Evolutionary conservation across 2,113 vertebrate species (phyloP).

Genomic region (Probosciger aterrimus): DNA sequence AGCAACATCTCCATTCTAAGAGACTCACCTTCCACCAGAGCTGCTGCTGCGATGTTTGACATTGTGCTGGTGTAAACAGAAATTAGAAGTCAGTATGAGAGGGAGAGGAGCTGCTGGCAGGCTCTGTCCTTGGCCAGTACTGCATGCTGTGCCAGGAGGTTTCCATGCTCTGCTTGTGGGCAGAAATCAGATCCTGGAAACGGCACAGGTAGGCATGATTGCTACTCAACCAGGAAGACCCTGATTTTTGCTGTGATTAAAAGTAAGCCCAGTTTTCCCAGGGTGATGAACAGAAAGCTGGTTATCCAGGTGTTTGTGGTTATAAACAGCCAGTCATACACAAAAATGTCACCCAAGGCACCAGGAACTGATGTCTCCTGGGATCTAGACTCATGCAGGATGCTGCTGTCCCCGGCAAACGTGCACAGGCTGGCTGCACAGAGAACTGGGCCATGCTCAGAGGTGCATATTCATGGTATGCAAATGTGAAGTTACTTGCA

Average conservation of each 20-base stretch:
- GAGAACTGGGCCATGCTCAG: slow-evolving; percentile 48
- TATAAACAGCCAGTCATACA: not conserved
- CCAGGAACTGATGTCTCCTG: not conserved
- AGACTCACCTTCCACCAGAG: not conserved
- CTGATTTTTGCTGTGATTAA: slow-evolving; percentile 18
- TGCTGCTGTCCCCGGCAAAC: slow-evolving; percentile 19
- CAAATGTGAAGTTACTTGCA: slow-evolving; percentile 40
- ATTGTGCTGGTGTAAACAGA: slow-evolving; percentile 46
- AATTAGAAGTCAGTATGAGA: slow-evolving; percentile 11
- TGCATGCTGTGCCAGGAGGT: not conserved
- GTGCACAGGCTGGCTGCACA: not conserved
- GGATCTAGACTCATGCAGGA: not conserved
- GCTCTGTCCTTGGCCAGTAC: not conserved
- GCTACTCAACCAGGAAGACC: not conserved
- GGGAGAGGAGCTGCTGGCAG: not conserved
- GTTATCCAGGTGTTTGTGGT: not conserved
- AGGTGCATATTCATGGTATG: slow-evolving; percentile 55
- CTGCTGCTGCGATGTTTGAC: slow-evolving; percentile 41
- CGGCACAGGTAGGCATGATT: not conserved
- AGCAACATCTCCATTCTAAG: not conserved
- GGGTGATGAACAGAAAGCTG: not conserved
- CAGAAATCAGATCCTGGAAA: slow-evolving; percentile 26
- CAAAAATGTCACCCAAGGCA: not conserved
- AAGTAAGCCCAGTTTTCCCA: not conserved
- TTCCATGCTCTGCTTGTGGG: not conserved